Evolutionary conservation across 2,113 vertebrate genomes (phyloP).

Genomic region (Oxygymnocypris stewartii): DNA sequence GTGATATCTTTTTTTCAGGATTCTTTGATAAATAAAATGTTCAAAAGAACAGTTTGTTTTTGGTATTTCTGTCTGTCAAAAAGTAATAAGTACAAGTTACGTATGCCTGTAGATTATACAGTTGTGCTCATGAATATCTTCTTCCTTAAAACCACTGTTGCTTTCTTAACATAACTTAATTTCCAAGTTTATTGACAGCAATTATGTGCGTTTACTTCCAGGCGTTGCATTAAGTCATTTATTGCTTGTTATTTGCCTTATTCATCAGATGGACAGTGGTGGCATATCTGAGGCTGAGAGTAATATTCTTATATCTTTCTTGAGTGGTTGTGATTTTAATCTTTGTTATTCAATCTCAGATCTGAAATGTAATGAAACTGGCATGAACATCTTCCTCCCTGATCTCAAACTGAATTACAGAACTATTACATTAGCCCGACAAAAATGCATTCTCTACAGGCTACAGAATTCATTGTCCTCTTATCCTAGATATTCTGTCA

Average conservation of each 20-base stretch:
- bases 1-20: not conserved
- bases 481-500: not conserved
- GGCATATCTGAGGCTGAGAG: not conserved
- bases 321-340: not conserved
- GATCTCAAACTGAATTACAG: slow-evolving; percentile 11
- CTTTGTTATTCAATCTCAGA: not conserved
- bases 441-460: slow-evolving; percentile 1
- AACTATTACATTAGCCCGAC: not conserved
- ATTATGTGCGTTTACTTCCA: not conserved
- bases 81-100: too few relatives aligned
- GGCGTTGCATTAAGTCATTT: not conserved
- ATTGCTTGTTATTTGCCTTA: not conserved
- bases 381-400: not conserved
- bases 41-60: not conserved
- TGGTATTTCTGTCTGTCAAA: too few relatives aligned
- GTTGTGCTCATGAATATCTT: not conserved
- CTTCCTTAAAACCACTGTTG: too few relatives aligned
- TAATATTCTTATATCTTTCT: slow-evolving; percentile 10
- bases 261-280: not conserved
- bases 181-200: not conserved
- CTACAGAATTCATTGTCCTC: not conserved
- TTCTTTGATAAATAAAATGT: not conserved
- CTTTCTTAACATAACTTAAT: too few relatives aligned
- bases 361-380: not conserved
- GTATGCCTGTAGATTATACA: not conserved